Percentiles rank a stretch among this genome's conserved stretches.
Conservation (phyloP, 2,888 invertebrate species). For the Gastrophysa polygoni region DNA sequence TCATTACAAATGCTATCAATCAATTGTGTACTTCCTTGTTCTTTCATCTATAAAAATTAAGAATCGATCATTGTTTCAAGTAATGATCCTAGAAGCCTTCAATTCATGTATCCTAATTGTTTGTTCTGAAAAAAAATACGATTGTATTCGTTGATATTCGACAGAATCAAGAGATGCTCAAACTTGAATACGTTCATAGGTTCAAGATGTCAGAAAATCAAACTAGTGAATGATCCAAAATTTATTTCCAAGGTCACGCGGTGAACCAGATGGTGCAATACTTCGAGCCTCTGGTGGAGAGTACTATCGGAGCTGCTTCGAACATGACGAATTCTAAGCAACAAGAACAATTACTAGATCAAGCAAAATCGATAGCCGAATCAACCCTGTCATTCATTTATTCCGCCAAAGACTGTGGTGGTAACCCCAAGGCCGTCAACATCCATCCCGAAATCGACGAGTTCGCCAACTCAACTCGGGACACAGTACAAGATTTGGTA, state of each 20-base stretch:
- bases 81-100: no score
- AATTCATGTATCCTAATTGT: no score
- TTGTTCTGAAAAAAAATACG: no score
- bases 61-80: no score
- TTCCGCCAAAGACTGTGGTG: constrained; percentile 86
- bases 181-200: no score
- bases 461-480: constrained; percentile 74
- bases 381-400: constrained; percentile 86
- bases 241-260: constrained; percentile 66
- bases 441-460: constrained; percentile 87
- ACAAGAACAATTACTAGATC: constrained; percentile 86
- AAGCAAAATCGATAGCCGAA: constrained; percentile 93
- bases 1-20: no score
- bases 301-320: constrained; percentile 86
- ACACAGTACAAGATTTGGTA: constrained; percentile 79
- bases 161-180: no score
- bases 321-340: constrained; percentile 86
- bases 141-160: no score
- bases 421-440: constrained; percentile 86
- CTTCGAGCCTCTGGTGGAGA: constrained; percentile 84
- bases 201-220: no score
- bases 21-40: no score
- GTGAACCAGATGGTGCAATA: constrained; percentile 78
- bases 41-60: no score
- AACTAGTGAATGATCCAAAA: no score